Evolutionary conservation across 2,797 vertebrate species (phyloP).

Genomic region (Geotrypetes seraphini): DNA sequence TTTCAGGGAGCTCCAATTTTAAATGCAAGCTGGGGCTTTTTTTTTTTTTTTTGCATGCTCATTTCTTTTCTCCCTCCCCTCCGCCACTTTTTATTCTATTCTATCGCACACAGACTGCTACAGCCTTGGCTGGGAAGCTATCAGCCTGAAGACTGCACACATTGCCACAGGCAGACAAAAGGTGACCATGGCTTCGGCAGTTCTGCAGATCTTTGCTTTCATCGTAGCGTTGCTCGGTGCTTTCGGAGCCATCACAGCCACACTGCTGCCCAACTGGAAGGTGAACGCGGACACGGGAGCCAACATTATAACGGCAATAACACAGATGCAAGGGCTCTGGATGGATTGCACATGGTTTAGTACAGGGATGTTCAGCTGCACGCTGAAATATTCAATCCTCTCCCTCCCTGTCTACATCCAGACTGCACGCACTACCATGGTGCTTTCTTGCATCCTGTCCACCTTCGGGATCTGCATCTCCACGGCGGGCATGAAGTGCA

Average conservation of each 20-base stretch:
- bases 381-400: conserved; percentile 69
- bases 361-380: conserved; percentile 88
- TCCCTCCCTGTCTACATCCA: conserved; percentile 73
- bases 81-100: not conserved
- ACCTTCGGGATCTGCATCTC: conserved; percentile 70
- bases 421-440: conserved; percentile 74
- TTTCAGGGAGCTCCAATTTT: conserved; percentile 18
- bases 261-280: conserved; percentile 85
- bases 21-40: conserved; percentile 12
- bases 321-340: conserved; percentile 87
- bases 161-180: conserved; percentile 22
- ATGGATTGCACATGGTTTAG: conserved; percentile 93
- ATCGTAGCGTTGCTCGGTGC: conserved; percentile 69
- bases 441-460: conserved; percentile 72
- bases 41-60: conserved; percentile 21
- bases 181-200: conserved; percentile 63
- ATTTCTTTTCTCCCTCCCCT: conserved; percentile 35
- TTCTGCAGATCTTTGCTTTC: conserved; percentile 84
- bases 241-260: conserved; percentile 71
- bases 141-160: no score
- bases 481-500: conserved; percentile 80
- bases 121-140: conserved; percentile 50
- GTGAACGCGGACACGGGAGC: conserved; percentile 65
- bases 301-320: conserved; percentile 71
- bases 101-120: conserved; percentile 37